Percentiles rank a stretch among this genome's conserved stretches.
Evolutionary conservation across 1,140 invertebrate species (phyloP).

Genomic region (Oreohelix idahoensis): DNA sequence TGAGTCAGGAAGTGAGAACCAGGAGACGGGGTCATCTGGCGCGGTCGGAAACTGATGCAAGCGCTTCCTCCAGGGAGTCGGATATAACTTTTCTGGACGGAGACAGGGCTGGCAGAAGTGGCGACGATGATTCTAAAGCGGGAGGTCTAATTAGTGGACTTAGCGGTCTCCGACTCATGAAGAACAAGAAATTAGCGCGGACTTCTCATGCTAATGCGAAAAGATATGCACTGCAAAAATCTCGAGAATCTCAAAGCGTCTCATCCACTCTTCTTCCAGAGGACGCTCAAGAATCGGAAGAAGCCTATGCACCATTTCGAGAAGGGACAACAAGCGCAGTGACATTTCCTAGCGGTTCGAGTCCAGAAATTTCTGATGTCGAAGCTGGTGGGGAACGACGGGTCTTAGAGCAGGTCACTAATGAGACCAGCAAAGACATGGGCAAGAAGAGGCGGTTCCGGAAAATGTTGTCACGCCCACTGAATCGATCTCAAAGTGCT

Average conservation of each 20-base stretch:
- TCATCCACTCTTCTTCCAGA: not conserved
- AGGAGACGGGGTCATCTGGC: not conserved
- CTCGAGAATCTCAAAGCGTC: not conserved
- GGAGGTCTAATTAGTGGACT: constrained; percentile 9
- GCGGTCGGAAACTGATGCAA: constrained; percentile 2
- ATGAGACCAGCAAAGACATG: constrained; percentile 20
- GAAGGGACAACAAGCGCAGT: not conserved
- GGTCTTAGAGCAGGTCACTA: not conserved
- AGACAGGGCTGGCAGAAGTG: not conserved
- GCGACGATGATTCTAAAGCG: not conserved
- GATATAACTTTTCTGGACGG: not conserved
- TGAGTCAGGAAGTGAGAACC: not conserved
- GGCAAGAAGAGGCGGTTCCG: constrained; percentile 55
- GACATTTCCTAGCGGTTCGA: constrained; percentile 40
- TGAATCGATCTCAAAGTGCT: constrained; percentile 71
- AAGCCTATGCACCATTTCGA: not conserved
- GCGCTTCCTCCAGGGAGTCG: not conserved
- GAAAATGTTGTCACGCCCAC: constrained; percentile 65
- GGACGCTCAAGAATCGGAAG: not conserved
- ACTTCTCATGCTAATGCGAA: constrained; percentile 19
- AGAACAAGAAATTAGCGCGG: constrained; percentile 12
- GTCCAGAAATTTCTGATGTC: constrained; percentile 43
- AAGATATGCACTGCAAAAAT: not conserved
- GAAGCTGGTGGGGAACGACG: constrained; percentile 7
- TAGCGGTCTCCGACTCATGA: constrained; percentile 14